Evolutionary conservation across 2,113 vertebrate genomes (phyloP).

Genomic region (Paratilapia polleni): DNA sequence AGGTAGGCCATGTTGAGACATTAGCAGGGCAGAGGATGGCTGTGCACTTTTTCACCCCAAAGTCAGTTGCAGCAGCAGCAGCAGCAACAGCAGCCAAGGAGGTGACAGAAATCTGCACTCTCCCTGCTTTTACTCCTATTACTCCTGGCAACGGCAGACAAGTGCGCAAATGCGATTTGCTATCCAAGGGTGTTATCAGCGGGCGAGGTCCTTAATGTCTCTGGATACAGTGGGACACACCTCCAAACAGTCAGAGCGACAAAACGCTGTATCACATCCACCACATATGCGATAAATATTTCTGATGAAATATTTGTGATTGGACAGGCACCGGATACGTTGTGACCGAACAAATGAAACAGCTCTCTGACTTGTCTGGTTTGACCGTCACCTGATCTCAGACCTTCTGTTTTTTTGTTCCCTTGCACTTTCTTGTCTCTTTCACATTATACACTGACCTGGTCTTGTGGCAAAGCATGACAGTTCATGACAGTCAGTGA

Average conservation of each 20-base stretch:
- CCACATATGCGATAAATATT: rapidly evolving
- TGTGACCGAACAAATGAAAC: no score
- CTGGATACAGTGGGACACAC: background rate
- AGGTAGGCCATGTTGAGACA: constrained; percentile 33
- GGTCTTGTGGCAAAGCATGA: background rate
- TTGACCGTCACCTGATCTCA: background rate
- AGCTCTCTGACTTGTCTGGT: no score
- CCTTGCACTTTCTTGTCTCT: background rate
- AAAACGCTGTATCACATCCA: background rate
- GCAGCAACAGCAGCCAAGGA: constrained; percentile 15
- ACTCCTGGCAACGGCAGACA: background rate
- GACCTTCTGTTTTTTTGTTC: background rate
- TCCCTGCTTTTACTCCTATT: constrained; percentile 1
- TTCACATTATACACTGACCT: background rate
- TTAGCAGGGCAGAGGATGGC: constrained; percentile 21
- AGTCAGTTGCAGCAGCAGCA: background rate
- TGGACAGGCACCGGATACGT: no score
- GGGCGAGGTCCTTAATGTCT: background rate
- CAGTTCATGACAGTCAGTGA: background rate
- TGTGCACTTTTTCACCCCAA: background rate
- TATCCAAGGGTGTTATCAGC: background rate
- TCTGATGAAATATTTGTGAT: no score
- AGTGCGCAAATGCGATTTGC: background rate
- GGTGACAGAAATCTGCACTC: constrained; percentile 20
- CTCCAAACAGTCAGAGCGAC: background rate